phyloP scores from a whole-genome alignment of 2,797 vertebrate genomes.

The Gymnocypris eckloni region DNA sequence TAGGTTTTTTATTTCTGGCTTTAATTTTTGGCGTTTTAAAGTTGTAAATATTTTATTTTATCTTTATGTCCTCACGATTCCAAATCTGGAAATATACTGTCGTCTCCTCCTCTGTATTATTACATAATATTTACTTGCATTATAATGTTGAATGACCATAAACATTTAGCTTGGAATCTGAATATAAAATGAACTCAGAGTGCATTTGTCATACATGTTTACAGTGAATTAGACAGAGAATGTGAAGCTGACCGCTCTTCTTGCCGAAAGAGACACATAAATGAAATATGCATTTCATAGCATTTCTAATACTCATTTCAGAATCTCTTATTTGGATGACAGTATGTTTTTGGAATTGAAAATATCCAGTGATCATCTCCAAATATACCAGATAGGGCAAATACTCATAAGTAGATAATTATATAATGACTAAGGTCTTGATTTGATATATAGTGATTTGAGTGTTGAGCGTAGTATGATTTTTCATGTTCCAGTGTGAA shows the following conservation, averaged over 20 bases:
- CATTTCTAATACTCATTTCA: not conserved
- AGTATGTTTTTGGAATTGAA: not conserved
- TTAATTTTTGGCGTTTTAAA: not conserved
- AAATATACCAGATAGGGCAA: not conserved
- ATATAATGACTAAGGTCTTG: not conserved
- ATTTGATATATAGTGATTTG: not conserved
- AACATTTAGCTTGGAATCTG: not conserved
- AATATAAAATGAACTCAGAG: not conserved
- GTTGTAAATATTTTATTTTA: not conserved
- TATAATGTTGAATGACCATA: not conserved
- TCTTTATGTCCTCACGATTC: not conserved
- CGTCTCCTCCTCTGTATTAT: not conserved
- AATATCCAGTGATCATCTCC: not conserved
- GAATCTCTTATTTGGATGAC: not conserved
- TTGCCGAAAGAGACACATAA: not conserved
- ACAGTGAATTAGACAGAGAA: not conserved
- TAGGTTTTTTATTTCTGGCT: not conserved
- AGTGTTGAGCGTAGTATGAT: not conserved
- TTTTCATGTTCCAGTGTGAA: not conserved
- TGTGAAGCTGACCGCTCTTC: not conserved
- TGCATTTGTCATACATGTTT: not conserved
- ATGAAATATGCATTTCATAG: not conserved
- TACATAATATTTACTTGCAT: slow-evolving; percentile 1
- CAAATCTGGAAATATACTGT: not conserved
- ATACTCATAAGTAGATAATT: not conserved